Evolutionary conservation across 2,888 invertebrate species (phyloP).

Genomic region (Lasioglossum figueresi): DNA sequence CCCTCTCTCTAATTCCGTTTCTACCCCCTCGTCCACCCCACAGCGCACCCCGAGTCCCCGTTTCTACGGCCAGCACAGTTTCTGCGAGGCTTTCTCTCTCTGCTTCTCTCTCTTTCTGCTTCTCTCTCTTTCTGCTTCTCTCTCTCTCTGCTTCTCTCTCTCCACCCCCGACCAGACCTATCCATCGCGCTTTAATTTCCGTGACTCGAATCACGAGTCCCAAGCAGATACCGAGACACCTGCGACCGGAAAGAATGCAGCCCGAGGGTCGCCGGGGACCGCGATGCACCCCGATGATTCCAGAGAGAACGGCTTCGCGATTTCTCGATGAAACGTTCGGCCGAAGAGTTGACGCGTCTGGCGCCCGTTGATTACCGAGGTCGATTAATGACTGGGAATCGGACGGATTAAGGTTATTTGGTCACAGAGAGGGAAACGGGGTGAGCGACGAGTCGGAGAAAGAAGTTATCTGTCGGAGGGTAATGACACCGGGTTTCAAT

Average conservation of each 20-base stretch:
- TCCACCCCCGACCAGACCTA: slow-evolving; percentile 17
- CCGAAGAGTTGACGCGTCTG: not conserved
- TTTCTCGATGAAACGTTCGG: slow-evolving; percentile 30
- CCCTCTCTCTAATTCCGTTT: slow-evolving; percentile 55
- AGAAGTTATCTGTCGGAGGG: slow-evolving; percentile 3
- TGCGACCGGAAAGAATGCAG: slow-evolving; percentile 18
- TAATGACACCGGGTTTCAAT: not conserved
- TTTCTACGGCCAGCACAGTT: slow-evolving; percentile 15
- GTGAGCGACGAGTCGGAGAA: not conserved
- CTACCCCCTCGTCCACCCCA: slow-evolving; percentile 34
- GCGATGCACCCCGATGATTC: slow-evolving; percentile 36
- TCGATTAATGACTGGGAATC: slow-evolving; percentile 50
- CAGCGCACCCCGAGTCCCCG: not conserved
- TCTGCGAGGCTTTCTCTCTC: not conserved
- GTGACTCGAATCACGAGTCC: slow-evolving; percentile 47
- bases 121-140: too few species aligned
- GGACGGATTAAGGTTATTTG: slow-evolving; percentile 30
- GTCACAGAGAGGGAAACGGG: slow-evolving; percentile 13
- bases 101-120: too few species aligned
- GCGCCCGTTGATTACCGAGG: not conserved
- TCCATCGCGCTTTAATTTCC: slow-evolving; percentile 68
- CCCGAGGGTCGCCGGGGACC: not conserved
- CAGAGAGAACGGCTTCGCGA: slow-evolving; percentile 31
- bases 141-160: too few species aligned
- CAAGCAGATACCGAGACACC: slow-evolving; percentile 12